phyloP scores from a whole-genome alignment of 35 echinoderm and acorn worm species.

The Stichopus chloronotus region DNA sequence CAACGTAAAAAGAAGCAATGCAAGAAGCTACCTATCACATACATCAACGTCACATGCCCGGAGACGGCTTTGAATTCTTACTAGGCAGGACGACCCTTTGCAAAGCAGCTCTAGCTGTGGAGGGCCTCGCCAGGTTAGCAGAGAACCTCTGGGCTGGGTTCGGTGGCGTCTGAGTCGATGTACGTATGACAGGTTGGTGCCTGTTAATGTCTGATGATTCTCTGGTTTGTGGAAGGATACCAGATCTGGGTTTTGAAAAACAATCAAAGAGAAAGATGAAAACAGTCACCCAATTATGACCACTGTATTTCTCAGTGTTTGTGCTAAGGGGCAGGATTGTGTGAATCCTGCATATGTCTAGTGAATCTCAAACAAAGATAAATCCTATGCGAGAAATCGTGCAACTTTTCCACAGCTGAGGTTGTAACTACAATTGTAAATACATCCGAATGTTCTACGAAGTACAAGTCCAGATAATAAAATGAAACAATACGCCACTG shows the following conservation, averaged over 20 bases:
- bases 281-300: neutral
- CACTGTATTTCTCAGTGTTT: neutral
- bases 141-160: conserved; percentile 79
- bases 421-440: too few relatives aligned
- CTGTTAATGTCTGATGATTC: conserved; percentile 85
- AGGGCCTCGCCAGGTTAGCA: conserved; percentile 64
- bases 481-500: too few relatives aligned
- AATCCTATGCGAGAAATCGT: too few relatives aligned
- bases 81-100: conserved; percentile 59
- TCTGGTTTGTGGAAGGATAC: conserved; percentile 11
- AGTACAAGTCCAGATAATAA: too few relatives aligned
- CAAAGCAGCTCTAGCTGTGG: conserved; percentile 69
- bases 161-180: conserved; percentile 82
- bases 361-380: too few relatives aligned
- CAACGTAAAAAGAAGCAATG: neutral
- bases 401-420: too few relatives aligned
- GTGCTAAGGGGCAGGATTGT: too few relatives aligned
- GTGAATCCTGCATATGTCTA: too few relatives aligned
- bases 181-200: conserved; percentile 81
- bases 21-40: neutral
- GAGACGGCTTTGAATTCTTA: conserved; percentile 16
- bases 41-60: neutral
- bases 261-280: neutral
- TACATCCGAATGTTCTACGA: too few relatives aligned
- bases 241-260: neutral